Evolutionary conservation across 53 echinoderm and acorn worm genomes (phyloP), one percentile per base, ranked within the genome.

Genomic region (Mesocentrotus franciscanus): DNA sequence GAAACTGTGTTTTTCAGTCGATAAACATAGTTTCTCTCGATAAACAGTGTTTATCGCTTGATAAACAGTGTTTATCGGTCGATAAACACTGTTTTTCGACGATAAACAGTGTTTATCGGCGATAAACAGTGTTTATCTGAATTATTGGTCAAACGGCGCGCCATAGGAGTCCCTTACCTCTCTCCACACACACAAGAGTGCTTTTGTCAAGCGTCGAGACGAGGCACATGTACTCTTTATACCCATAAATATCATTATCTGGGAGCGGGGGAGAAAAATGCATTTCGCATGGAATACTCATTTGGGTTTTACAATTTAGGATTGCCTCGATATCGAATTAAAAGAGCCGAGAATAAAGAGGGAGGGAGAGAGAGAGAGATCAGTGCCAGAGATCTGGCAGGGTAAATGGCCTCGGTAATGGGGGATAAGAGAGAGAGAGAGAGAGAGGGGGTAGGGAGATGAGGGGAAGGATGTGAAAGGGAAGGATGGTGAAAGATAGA

Each of bases 401-500:
- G 81, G 81, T 81, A 81, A 81, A 81, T 81, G 81, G 33, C 81
- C 81, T 81, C 81, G 42, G 39, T 81, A 81, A 81, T 81, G 42
- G 42, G 36, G 74, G 36, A 17, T 39, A 8, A 81, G 81, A 81
- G 22, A 81, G 36, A 81, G 32, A 11, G 29, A 74, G 32, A 74
- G 74, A 74, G 74, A 81, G 36, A 39, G 36, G 16, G 62, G 62
- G 18, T 2, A 8, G 13, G 35, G 79, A 79, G 18, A 22, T 22
- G 36, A 81, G 81, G 42, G 36, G 15, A 6, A 81, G 36, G 8
- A 6, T 79, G 8, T 34, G 6, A 22, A 8, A 36, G 36, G 39
- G 1, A 32, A 2, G 14, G 30, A 74, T 18, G 20, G 26, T 71
- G 9, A 68, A 22, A 68, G 68, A 68, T 20, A 29, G 75, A 75